A percentile compares a stretch with the other conserved stretches of the same genome.
Evolutionary conservation across 2,888 invertebrate genomes (phyloP).

Genomic region (Tanytarsus gracilentus): DNA sequence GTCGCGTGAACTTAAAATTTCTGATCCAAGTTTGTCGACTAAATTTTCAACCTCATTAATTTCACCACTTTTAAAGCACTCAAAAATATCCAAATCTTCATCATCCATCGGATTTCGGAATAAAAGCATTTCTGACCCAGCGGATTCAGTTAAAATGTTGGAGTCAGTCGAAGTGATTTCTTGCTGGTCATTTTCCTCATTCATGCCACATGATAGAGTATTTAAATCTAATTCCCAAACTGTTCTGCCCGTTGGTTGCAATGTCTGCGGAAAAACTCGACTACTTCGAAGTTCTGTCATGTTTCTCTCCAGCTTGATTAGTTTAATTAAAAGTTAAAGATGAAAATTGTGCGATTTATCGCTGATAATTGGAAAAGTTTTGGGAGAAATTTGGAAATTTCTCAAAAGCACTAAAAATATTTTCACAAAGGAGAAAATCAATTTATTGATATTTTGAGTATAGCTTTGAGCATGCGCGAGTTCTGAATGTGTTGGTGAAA

Average conservation of each 20-base stretch:
- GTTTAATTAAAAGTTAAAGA: background rate
- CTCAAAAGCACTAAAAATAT: background rate
- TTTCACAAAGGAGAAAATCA: background rate
- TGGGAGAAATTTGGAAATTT: background rate
- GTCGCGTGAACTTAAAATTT: slow-evolving; percentile 70
- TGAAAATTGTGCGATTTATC: background rate
- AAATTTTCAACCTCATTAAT: slow-evolving; percentile 73
- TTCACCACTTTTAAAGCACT: slow-evolving; percentile 76
- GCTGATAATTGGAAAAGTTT: too few relatives aligned
- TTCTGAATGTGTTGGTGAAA: background rate
- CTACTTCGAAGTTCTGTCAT: slow-evolving; percentile 9
- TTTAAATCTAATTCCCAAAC: slow-evolving; percentile 24
- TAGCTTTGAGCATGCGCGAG: background rate
- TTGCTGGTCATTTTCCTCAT: slow-evolving; percentile 23
- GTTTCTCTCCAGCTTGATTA: slow-evolving; percentile 17
- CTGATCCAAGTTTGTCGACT: slow-evolving; percentile 71
- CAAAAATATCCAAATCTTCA: slow-evolving; percentile 55
- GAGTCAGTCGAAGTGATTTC: slow-evolving; percentile 23
- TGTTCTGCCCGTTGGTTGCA: slow-evolving; percentile 20
- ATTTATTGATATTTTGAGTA: slow-evolving; percentile 5
- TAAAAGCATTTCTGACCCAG: slow-evolving; percentile 18
- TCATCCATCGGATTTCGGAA: slow-evolving; percentile 26
- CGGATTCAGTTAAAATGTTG: slow-evolving; percentile 21
- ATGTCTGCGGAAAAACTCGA: slow-evolving; percentile 21
- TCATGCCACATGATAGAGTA: slow-evolving; percentile 26